phyloP scores from a whole-genome alignment of 2,888 invertebrate genomes.

The Cataglyphis cursor region DNA sequence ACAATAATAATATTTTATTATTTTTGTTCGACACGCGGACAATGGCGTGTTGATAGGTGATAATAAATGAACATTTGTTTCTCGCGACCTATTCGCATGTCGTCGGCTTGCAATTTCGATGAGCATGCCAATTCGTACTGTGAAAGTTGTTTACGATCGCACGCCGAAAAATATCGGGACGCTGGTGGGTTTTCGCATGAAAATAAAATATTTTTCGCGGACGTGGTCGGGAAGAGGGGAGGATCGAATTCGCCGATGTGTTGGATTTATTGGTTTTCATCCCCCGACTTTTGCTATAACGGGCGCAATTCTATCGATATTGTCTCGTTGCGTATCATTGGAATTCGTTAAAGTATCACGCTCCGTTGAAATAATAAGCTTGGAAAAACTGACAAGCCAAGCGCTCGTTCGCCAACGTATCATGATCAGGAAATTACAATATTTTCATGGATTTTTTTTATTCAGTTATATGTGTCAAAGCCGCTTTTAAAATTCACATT shows the following conservation, averaged over 20 bases:
- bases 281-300: conserved; percentile 47
- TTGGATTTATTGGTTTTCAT: conserved; percentile 68
- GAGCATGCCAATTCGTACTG: conserved; percentile 69
- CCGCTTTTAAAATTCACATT: neutral
- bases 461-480: neutral
- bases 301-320: conserved; percentile 49
- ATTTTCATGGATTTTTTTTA: neutral
- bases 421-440: neutral
- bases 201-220: conserved; percentile 72
- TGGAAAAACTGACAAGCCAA: conserved; percentile 3
- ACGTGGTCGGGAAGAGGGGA: neutral
- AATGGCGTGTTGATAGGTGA: conserved; percentile 43
- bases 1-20: conserved; percentile 3
- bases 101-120: conserved; percentile 70
- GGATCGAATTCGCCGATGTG: conserved; percentile 42
- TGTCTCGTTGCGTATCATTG: conserved; percentile 34
- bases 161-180: conserved; percentile 64
- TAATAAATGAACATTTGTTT: conserved; percentile 71
- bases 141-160: conserved; percentile 74
- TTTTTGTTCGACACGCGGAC: neutral
- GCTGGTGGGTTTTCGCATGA: conserved; percentile 51
- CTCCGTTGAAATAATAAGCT: conserved; percentile 45
- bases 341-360: conserved; percentile 44
- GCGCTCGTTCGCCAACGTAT: neutral
- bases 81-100: conserved; percentile 61